These are phyloP conservation scores for Varanus salvator DNA, from an alignment of 2,113 vertebrate genomes.

Conservation along the genomic window DNA sequence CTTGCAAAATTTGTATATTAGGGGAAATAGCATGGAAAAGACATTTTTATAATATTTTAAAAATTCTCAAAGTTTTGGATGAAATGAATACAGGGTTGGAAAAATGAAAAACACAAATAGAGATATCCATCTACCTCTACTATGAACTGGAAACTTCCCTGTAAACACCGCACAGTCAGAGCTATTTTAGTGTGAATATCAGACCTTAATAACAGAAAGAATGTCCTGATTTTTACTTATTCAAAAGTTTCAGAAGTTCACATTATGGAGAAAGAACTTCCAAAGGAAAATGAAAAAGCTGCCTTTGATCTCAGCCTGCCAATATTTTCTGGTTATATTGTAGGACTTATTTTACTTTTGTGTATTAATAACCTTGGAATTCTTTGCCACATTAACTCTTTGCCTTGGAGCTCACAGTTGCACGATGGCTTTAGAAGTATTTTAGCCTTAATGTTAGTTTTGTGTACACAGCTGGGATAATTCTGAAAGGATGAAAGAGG, in stretches of 20 bases:
- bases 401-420: conserved; percentile 26
- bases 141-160: background rate
- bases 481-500: background rate
- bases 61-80: background rate
- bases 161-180: background rate
- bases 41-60: background rate
- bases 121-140: no score
- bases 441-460: background rate
- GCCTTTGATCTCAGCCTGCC: conserved; percentile 11
- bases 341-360: conserved; percentile 47
- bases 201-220: conserved; percentile 19
- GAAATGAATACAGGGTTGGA: no score
- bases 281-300: conserved; percentile 9
- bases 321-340: conserved; percentile 54
- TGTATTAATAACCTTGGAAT: conserved; percentile 52
- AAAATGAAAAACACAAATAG: no score
- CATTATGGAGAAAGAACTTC: conserved; percentile 25
- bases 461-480: background rate
- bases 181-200: background rate
- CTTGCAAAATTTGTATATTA: no score
- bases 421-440: conserved; percentile 4
- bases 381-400: conserved; percentile 33
- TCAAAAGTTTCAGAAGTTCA: conserved; percentile 11
- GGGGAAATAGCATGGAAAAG: no score
- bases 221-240: conserved; percentile 19